These are phyloP conservation scores for Megalurothrips usitatus DNA, from an alignment of 2,888 invertebrate genomes.

Conservation along the genomic window DNA sequence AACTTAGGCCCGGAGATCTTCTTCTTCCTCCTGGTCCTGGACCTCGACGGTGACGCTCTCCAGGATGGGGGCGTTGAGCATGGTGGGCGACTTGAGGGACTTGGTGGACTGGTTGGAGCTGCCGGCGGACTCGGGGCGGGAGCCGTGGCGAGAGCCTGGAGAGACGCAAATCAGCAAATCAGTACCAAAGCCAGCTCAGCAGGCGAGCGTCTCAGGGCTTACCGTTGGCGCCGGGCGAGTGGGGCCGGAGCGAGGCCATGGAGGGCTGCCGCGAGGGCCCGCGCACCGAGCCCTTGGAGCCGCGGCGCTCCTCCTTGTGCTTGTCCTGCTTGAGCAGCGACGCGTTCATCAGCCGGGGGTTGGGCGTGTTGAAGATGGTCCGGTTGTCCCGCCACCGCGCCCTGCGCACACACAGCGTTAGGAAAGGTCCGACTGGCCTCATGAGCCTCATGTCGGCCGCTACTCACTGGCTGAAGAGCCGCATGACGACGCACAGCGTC, in stretches of 20 bases:
- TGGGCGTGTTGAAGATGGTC: conserved; percentile 90
- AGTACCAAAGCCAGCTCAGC: neutral
- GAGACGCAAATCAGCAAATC: neutral
- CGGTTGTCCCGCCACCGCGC: conserved; percentile 89
- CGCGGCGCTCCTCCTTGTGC: conserved; percentile 71
- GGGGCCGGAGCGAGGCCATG: conserved; percentile 76
- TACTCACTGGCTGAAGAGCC: neutral
- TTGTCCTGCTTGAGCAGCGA: conserved; percentile 78
- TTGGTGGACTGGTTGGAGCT: conserved; percentile 21
- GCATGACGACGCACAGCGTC: conserved; percentile 69
- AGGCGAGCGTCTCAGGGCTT: neutral
- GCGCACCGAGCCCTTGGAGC: conserved; percentile 71
- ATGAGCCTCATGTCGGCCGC: neutral
- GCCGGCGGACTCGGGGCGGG: neutral
- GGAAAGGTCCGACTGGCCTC: no score
- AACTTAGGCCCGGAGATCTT: neutral
- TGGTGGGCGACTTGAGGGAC: conserved; percentile 25
- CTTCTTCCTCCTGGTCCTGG: conserved; percentile 3
- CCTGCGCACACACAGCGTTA: conserved; percentile 52
- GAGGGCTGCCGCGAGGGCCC: conserved; percentile 81
- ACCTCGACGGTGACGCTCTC: conserved; percentile 23
- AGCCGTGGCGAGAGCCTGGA: neutral
- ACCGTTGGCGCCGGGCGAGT: conserved; percentile 58
- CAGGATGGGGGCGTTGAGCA: conserved; percentile 14
- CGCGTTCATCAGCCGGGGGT: conserved; percentile 89